Percentiles rank a stretch among this genome's conserved stretches.
Conservation (phyloP, 1,140 invertebrate species). For the Ceratitis capitata region DNA sequence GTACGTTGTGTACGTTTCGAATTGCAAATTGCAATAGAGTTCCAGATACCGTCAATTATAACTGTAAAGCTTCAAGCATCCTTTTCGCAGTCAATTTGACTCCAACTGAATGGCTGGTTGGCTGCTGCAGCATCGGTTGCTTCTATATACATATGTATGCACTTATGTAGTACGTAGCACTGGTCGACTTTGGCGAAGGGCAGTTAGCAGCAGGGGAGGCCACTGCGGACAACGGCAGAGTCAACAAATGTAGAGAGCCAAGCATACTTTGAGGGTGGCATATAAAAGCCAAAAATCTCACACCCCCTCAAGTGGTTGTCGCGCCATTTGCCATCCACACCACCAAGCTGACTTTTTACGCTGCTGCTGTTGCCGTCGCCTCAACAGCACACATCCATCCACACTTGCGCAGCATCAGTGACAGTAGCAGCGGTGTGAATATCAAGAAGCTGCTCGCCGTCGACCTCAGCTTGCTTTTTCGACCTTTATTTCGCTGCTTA, state of each 20-base stretch:
- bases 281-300: neutral
- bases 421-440: neutral
- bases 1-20: slow-evolving; percentile 37
- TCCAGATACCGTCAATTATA: slow-evolving; percentile 63
- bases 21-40: slow-evolving; percentile 27
- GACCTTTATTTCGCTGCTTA: slow-evolving; percentile 15
- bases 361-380: neutral
- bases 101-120: neutral
- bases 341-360: slow-evolving; percentile 27
- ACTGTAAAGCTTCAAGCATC: slow-evolving; percentile 64
- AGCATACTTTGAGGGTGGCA: neutral
- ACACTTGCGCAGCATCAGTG: neutral
- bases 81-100: slow-evolving; percentile 64
- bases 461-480: neutral
- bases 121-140: neutral
- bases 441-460: slow-evolving; percentile 1
- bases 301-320: neutral
- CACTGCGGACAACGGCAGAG: neutral
- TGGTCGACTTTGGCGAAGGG: neutral
- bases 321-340: neutral
- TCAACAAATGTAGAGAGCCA: neutral
- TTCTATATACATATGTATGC: no score
- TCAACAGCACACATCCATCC: neutral
- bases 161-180: slow-evolving; percentile 45
- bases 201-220: neutral